Conservation (phyloP, 1,140 invertebrate genomes). For the Oryctes rhinoceros region DNA sequence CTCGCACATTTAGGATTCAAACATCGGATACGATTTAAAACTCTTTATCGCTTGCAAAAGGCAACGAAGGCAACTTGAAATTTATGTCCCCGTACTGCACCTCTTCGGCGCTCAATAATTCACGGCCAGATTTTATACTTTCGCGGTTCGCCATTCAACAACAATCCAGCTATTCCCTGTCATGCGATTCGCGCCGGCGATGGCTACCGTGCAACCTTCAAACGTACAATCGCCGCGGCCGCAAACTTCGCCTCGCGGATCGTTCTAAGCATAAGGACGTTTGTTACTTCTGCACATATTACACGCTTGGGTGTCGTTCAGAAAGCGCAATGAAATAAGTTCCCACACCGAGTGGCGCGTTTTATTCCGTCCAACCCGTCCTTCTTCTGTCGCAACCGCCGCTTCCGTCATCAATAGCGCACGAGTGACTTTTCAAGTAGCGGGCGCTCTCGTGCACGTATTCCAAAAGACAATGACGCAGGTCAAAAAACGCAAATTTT, state of each 20-base stretch:
- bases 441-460: no score
- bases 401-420: background rate
- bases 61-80: no score
- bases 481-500: no score
- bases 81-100: no score
- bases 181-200: background rate
- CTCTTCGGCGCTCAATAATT: no score
- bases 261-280: background rate
- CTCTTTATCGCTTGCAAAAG: no score
- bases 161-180: background rate
- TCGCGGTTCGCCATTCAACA: background rate
- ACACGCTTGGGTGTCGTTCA: background rate
- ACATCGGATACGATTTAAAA: no score
- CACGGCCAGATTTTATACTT: background rate
- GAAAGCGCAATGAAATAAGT: slow-evolving; percentile 21
- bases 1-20: no score
- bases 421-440: background rate
- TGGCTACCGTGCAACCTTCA: background rate
- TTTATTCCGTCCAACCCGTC: background rate
- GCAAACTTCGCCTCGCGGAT: background rate
- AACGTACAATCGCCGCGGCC: background rate
- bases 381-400: background rate
- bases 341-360: background rate
- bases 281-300: background rate
- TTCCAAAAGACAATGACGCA: no score